Base-by-base conservation (phyloP, 2,888 invertebrate species). In the Zygogramma bicolorata region DNA sequence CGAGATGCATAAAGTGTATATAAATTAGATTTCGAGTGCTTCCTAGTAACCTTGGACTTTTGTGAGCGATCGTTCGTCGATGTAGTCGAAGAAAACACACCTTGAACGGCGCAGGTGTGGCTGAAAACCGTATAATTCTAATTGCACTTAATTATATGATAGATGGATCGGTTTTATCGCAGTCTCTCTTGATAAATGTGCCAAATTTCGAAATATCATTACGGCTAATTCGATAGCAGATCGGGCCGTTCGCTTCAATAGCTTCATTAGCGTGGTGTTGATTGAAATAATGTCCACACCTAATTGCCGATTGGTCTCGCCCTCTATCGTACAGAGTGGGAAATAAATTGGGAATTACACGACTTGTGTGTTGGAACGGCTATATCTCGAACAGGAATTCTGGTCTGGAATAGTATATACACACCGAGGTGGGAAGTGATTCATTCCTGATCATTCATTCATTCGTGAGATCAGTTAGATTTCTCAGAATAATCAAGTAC, bases 61-160 rank as follows among this genome's bases (percentile, higher is more conserved):
- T 46, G 53, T 53, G 27, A 53, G 53, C 53, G 25, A 25, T 27
- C 53, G 53, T 53, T 25, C 25, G n/a, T 27, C 22, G 53, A 63
- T 63, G 49, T 49, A 63, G 63, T 46, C 49, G 63, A 53, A 63
- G 63, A 53, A 63, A 63, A 63, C 63, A 63, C 63, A 63, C 63
- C 63, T 63, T 63, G 31, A 46, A 63, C 77, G 81, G 80, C 78
- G 83, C 84, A 83, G 84, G 84, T 83, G 84, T 81, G 83, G 83
- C 82, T 81, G 65, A 81, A 82, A 83, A 82, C 81, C 83, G 81
- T 84, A 80, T 82, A 83, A 84, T 83, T 84, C 81, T 81, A 83
- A 83, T 81, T 81, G 81, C 80, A 78, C 80, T 78, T 83, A 83
- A 84, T 84, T 83, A 84, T 81, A 83, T 79, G 80, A 81, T 81